Conservation (phyloP, 2,113 vertebrate genomes). For the Ochotona princeps region DNA sequence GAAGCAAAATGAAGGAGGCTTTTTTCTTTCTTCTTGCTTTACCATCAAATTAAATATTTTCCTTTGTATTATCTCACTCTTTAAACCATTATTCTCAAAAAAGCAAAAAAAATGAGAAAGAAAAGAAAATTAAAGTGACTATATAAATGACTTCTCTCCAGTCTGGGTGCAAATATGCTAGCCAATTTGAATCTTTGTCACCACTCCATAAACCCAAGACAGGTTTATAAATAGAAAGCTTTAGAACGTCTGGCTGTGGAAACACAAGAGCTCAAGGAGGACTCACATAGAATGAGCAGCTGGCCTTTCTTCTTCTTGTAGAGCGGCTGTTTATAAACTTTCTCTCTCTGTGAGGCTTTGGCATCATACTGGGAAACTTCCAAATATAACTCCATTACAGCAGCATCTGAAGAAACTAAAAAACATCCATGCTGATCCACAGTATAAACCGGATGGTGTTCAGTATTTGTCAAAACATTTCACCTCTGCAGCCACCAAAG, state of each 20-base stretch:
- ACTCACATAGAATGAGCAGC: conserved; percentile 51
- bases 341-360: conserved; percentile 65
- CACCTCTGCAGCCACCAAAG: conserved; percentile 63
- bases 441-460: conserved; percentile 44
- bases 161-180: conserved; percentile 29
- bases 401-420: conserved; percentile 69
- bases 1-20: not conserved
- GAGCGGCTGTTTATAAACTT: conserved; percentile 71
- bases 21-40: not conserved
- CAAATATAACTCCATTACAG: conserved; percentile 78
- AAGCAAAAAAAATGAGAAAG: too few species aligned
- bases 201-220: not conserved
- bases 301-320: conserved; percentile 54
- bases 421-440: conserved; percentile 52
- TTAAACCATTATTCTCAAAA: not conserved
- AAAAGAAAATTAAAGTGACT: too few species aligned
- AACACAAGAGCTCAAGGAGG: conserved; percentile 55
- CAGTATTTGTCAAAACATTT: conserved; percentile 67
- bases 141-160: not conserved
- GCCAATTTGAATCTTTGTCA: conserved; percentile 3
- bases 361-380: conserved; percentile 75
- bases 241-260: conserved; percentile 48
- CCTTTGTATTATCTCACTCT: not conserved
- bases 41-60: not conserved
- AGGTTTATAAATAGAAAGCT: conserved; percentile 65